Conservation (phyloP, 2,888 invertebrate species). For the Dioctria rufipes region DNA sequence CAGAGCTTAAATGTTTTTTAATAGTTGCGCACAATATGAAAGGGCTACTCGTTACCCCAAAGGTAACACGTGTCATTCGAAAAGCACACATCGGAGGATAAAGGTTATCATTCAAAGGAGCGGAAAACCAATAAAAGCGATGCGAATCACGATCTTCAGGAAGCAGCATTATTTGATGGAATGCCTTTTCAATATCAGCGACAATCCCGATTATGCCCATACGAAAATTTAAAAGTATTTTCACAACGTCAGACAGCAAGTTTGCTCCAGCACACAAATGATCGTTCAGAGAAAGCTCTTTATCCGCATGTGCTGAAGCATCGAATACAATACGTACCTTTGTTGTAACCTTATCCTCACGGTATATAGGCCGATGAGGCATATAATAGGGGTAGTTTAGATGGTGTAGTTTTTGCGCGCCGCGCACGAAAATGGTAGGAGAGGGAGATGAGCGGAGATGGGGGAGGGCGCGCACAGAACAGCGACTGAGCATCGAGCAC, state of each 20-base stretch:
- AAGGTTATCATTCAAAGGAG: background rate
- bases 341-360: too few relatives aligned
- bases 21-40: background rate
- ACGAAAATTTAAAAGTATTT: background rate
- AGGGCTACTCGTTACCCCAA: slow-evolving; percentile 2
- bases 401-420: too few relatives aligned
- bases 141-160: background rate
- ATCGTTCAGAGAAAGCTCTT: background rate
- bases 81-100: background rate
- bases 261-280: background rate
- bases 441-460: too few relatives aligned
- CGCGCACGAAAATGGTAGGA: too few relatives aligned
- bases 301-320: background rate
- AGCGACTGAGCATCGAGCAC: too few relatives aligned
- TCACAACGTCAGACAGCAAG: background rate
- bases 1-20: background rate
- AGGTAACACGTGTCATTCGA: slow-evolving; percentile 2
- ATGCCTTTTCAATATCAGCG: slow-evolving; percentile 5
- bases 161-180: background rate
- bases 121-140: background rate
- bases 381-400: too few relatives aligned
- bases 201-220: background rate
- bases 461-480: too few relatives aligned
- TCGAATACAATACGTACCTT: background rate
- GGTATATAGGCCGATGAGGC: too few relatives aligned